Percentiles rank a stretch among this genome's conserved stretches.
Evolutionary conservation across 1,140 invertebrate species (phyloP).

Genomic region (Lepidotrigona ventralis): DNA sequence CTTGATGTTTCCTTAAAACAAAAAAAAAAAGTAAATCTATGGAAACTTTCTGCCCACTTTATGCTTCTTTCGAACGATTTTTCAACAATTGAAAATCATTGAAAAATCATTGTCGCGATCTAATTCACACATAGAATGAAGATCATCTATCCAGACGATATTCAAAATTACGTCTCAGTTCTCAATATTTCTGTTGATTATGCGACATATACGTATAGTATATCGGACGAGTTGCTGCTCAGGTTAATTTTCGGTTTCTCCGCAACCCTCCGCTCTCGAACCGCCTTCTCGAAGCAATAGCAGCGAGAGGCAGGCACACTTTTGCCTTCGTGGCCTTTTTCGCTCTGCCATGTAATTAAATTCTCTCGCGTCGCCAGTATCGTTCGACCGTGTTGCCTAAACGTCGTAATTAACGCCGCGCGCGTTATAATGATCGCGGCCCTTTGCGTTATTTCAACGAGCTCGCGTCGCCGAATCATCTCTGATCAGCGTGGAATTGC

Average conservation of each 20-base stretch:
- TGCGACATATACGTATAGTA: not conserved
- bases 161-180: not conserved
- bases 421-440: constrained; percentile 47
- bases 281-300: constrained; percentile 17
- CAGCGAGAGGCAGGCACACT: constrained; percentile 37
- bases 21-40: too few species aligned
- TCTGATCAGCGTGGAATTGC: not conserved
- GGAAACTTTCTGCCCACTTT: too few species aligned
- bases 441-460: constrained; percentile 39
- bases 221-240: constrained; percentile 9
- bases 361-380: constrained; percentile 64
- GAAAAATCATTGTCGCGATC: not conserved
- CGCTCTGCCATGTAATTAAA: constrained; percentile 61
- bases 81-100: too few species aligned
- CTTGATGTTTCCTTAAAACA: too few species aligned
- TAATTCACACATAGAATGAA: not conserved
- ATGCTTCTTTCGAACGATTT: too few species aligned
- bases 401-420: constrained; percentile 59
- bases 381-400: constrained; percentile 61
- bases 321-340: constrained; percentile 58
- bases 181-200: constrained; percentile 6
- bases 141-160: not conserved
- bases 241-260: constrained; percentile 51
- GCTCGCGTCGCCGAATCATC: not conserved
- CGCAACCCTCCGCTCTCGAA: constrained; percentile 47